Evolutionary conservation across 2,888 invertebrate species (phyloP), one percentile per base, ranked within the genome.

Genomic region (Saturnia japonica): DNA sequence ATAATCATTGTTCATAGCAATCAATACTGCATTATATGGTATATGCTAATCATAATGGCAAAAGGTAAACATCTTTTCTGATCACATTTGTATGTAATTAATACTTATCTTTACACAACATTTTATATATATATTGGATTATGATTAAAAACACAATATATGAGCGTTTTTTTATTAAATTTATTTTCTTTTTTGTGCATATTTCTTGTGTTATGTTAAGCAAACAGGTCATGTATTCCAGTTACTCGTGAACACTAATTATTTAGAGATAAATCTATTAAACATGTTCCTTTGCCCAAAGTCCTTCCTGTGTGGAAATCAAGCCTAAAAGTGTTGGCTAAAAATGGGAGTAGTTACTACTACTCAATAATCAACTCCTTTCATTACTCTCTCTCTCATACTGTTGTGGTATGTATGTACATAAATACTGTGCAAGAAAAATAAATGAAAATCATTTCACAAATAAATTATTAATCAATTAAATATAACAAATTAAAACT

Each of bases 51-150:
- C 47, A 43, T 7, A 69, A 64, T 70, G 16, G 62, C 67, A 47
- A 67, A 40, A 64, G 64, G 40, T 64, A 64, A 64, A 64, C 22
- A 69, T 57, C 16, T 69, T 69, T n/a, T 68, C 57, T 28, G 25
- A 60, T 11, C 11, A 54, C 11, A n/a, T 9, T 11, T 22, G 3
- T 28, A 60, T 22, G 22, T 54, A 60, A 19, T 22, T 8, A 7
- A n/a, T n/a, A n/a, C 4, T n/a, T n/a, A 9, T 9, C 51, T n/a
- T n/a, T 51, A 51, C 9, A 51, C n/a, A 9, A 1, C 19, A 19
- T n/a, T n/a, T 51, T 51, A 51, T n/a, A n/a, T 1, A 6, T 43
- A 43, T 43, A 11, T 43, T 43, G 9, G 12, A 43, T 9, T 43
- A 4, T 6, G 6, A 34, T 34, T 34, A 34, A 2, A 34, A 34